These are phyloP conservation scores for Petrolisthes cinctipes DNA, from an alignment of 2,888 invertebrate genomes.

Conservation along the genomic window DNA sequence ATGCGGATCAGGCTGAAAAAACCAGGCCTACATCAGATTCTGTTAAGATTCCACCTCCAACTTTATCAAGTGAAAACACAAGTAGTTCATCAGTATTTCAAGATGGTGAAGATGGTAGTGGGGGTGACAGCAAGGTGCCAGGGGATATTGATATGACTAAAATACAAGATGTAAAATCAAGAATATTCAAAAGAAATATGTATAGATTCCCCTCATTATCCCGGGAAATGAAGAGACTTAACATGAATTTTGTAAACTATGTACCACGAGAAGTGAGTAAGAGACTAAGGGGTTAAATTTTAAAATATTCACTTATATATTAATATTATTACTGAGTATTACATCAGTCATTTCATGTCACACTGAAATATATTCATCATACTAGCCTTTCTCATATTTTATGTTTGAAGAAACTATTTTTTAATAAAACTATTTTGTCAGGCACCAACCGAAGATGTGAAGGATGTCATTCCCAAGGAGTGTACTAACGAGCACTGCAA, in stretches of 20 bases:
- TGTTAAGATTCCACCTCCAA: neutral
- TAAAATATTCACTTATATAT: neutral
- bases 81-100: constrained; percentile 5
- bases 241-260: constrained; percentile 60
- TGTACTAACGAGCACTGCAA: constrained; percentile 51
- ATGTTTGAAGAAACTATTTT: neutral
- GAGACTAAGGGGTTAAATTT: neutral
- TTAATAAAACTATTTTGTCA: neutral
- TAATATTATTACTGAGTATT: neutral
- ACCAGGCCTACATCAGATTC: neutral
- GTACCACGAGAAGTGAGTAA: constrained; percentile 29
- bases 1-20: neutral
- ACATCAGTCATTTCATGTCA: neutral
- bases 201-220: constrained; percentile 63
- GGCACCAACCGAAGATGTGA: constrained; percentile 14
- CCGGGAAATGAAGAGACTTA: constrained; percentile 64
- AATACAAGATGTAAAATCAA: constrained; percentile 32
- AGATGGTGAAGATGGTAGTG: constrained; percentile 4
- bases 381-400: neutral
- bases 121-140: neutral
- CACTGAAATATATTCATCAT: neutral
- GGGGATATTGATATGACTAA: neutral
- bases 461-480: constrained; percentile 8
- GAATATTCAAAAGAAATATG: constrained; percentile 58
- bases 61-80: neutral